Base-by-base conservation (phyloP, 2,797 vertebrate genomes). In the Merluccius polli region DNA sequence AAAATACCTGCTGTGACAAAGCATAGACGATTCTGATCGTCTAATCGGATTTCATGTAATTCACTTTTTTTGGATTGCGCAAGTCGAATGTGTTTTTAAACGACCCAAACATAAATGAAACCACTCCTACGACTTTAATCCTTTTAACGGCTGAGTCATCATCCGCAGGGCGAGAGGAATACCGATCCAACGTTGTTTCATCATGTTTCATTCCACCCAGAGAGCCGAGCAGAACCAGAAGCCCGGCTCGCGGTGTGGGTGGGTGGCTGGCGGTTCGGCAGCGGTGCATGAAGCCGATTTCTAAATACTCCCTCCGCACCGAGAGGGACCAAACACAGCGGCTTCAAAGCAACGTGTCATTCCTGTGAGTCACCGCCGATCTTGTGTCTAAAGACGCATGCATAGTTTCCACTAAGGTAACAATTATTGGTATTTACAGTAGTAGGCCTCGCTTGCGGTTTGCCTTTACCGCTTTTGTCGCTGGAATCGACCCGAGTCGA, bases 331-430 rank as follows among this genome's bases (percentile, higher is more conserved):
- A 78, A 89, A 87, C 84, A 77, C 80, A 69, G 72, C 84, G 77
- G 82, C 87, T 84, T 87, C 81, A 83, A 83, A 85, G 86, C 79
- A 82, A 65, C 78, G 52, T 89, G 87, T 89, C 87, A 85, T 77
- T 87, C 80, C 75, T 72, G 80, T 93, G 92, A 92, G 78, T 93
- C 90, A 92, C 79, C 44, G 59, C 15, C 31, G 74, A 75, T 65
- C 24, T 24, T 27, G 75, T 75, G 59, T 70, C 65, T 76, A 83
- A 63, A 72, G 71, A 87, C 79, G 81, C 87, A 83, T 78, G 79
- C 70, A 85, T 72, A 29, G 68, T 77, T 65, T 76, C 79, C 83
- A 84, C 84, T 77, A 75, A 59, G 79, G 81, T 81, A 75, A 69
- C 5, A 1, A 27, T 65, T 65, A 59, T 65, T 65, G 59, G 10